These are phyloP conservation scores for Nomada fabriciana DNA, from an alignment of 2,888 invertebrate genomes.

Conservation along the genomic window DNA sequence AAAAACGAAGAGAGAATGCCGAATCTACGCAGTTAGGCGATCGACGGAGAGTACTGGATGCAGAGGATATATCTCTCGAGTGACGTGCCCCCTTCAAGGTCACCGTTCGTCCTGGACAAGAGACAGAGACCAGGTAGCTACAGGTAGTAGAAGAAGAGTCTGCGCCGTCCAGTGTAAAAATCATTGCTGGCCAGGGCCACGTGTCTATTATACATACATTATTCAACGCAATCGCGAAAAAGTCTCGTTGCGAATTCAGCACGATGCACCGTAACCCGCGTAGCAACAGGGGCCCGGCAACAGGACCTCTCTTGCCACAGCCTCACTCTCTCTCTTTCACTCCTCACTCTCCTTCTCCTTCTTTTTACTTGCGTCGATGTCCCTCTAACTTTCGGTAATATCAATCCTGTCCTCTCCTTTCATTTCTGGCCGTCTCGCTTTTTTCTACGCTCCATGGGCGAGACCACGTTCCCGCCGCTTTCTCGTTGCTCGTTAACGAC, in stretches of 20 bases:
- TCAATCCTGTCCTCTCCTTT: slow-evolving; percentile 42
- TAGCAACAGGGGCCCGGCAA: slow-evolving; percentile 78
- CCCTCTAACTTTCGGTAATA: slow-evolving; percentile 48
- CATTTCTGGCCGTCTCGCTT: slow-evolving; percentile 32
- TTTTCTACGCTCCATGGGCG: slow-evolving; percentile 16
- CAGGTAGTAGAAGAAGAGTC: slow-evolving; percentile 35
- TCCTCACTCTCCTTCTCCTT: slow-evolving; percentile 52
- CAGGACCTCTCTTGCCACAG: slow-evolving; percentile 68
- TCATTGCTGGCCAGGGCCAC: slow-evolving; percentile 57
- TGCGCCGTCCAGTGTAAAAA: slow-evolving; percentile 49
- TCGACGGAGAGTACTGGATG: slow-evolving; percentile 54
- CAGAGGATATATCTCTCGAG: slow-evolving; percentile 54
- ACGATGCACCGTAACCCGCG: slow-evolving; percentile 79
- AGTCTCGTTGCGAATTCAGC: slow-evolving; percentile 79
- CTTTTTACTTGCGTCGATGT: slow-evolving; percentile 24
- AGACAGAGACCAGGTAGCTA: slow-evolving; percentile 4
- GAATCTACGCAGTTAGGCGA: slow-evolving; percentile 53
- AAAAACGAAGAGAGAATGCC: background rate
- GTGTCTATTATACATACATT: slow-evolving; percentile 72
- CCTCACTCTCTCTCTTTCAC: slow-evolving; percentile 56
- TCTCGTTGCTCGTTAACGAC: slow-evolving; percentile 69
- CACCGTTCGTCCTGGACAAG: slow-evolving; percentile 56
- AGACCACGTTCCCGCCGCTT: slow-evolving; percentile 54
- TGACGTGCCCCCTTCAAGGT: slow-evolving; percentile 65
- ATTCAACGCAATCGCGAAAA: slow-evolving; percentile 75